These are phyloP conservation scores for Erebia palarica DNA, from an alignment of 2,888 invertebrate species.

Conservation along the genomic window DNA sequence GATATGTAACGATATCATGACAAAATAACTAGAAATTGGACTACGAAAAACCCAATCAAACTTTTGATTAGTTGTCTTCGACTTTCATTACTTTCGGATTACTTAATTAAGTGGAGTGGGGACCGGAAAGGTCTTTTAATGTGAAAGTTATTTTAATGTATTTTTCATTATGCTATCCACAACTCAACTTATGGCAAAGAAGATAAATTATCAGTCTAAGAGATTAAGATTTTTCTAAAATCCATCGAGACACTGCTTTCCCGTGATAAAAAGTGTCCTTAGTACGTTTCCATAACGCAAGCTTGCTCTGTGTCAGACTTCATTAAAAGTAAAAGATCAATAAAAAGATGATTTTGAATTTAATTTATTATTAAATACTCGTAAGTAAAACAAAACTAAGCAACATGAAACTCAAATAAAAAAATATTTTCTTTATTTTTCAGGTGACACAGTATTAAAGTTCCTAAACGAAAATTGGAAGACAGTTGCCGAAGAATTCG, in stretches of 20 bases:
- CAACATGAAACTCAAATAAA: too few relatives aligned
- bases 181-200: too few relatives aligned
- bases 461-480: conserved; percentile 75
- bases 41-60: conserved; percentile 21
- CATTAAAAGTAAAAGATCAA: not conserved
- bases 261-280: too few relatives aligned
- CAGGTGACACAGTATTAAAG: conserved; percentile 65
- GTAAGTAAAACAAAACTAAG: too few relatives aligned
- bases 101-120: not conserved
- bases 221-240: too few relatives aligned
- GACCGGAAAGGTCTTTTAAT: not conserved
- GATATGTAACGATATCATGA: not conserved
- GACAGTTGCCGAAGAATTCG: conserved; percentile 69
- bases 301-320: too few relatives aligned
- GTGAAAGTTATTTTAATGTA: not conserved
- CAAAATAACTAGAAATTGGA: not conserved
- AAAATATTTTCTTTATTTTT: conserved; percentile 37
- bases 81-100: conserved; percentile 18
- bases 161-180: too few relatives aligned
- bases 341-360: not conserved
- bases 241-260: too few relatives aligned
- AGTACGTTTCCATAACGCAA: too few relatives aligned
- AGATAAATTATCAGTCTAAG: too few relatives aligned
- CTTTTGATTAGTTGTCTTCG: conserved; percentile 12
- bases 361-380: too few relatives aligned